A percentile compares a stretch with the other conserved stretches of the same genome.
Conservation (phyloP, 2,113 vertebrate species). For the Peucedramus taeniatus region DNA sequence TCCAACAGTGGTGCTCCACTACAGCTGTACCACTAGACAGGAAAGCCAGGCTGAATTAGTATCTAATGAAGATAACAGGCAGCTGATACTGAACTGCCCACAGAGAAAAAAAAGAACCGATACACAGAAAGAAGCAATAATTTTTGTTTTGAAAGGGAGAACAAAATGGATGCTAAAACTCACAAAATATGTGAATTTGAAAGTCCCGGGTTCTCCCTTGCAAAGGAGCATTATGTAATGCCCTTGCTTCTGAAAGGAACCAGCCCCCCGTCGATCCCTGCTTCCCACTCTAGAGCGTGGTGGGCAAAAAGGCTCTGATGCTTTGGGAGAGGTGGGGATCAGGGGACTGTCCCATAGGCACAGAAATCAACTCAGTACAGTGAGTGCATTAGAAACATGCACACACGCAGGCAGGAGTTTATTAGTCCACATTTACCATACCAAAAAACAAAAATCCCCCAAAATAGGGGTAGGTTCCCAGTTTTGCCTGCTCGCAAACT, state of each 20-base stretch:
- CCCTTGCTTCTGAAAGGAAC: not conserved
- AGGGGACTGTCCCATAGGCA: not conserved
- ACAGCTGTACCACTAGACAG: not conserved
- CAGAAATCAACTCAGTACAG: not conserved
- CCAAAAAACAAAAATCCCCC: not conserved
- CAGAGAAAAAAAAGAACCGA: not conserved
- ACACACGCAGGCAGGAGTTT: not conserved
- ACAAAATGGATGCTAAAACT: not conserved
- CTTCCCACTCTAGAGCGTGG: rapidly evolving
- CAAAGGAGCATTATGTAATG: not conserved
- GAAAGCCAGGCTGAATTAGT: not conserved
- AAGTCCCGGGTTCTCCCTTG: not conserved
- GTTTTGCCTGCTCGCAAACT: not conserved
- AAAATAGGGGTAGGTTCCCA: not conserved
- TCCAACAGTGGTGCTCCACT: not conserved
- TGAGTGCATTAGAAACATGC: constrained; percentile 18
- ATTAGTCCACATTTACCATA: constrained; percentile 10
- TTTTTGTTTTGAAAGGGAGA: not conserved
- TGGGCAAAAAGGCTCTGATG: not conserved
- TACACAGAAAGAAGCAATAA: not conserved
- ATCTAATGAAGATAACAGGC: not conserved
- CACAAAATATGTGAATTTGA: not conserved
- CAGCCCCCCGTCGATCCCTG: not conserved
- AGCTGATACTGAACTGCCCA: not conserved
- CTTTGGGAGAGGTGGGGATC: not conserved